Conservation (phyloP, 2,113 vertebrate genomes). For the Antechinus stuartii region DNA sequence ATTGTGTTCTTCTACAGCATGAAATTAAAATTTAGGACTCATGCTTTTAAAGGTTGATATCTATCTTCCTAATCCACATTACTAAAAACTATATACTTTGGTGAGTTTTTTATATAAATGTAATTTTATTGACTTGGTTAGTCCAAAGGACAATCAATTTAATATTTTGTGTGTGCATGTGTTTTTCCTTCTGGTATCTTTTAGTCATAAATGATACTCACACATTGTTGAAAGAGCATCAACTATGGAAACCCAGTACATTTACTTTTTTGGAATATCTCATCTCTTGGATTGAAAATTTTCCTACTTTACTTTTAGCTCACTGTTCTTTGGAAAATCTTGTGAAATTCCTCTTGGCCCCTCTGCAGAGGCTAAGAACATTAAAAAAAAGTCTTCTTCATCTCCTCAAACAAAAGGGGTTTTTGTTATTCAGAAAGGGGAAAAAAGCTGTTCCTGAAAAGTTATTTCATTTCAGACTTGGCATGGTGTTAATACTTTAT, state of each 20-base stretch:
- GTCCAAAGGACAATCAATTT: neutral
- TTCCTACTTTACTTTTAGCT: constrained; percentile 19
- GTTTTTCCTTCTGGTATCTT: neutral
- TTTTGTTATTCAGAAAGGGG: constrained; percentile 28
- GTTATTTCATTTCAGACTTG: constrained; percentile 20
- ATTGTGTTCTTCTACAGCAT: neutral
- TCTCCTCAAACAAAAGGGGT: constrained; percentile 39
- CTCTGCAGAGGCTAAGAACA: constrained; percentile 38
- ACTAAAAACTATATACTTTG: neutral
- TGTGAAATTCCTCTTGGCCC: constrained; percentile 57
- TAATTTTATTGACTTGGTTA: neutral
- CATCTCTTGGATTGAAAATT: constrained; percentile 47
- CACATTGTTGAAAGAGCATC: neutral
- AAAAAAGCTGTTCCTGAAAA: constrained; percentile 53
- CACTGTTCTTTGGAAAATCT: constrained; percentile 44
- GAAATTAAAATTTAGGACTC: constrained; percentile 13
- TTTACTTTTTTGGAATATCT: constrained; percentile 54
- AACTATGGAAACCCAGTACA: neutral
- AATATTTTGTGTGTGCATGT: neutral
- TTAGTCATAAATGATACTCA: neutral
- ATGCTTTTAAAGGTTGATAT: neutral
- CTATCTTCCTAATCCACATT: neutral
- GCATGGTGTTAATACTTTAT: neutral
- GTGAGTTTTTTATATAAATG: neutral
- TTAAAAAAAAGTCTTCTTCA: constrained; percentile 39